Evolutionary conservation across 2,888 invertebrate species (phyloP), one percentile per base, ranked within the genome.

Genomic region (Andrena minutula): DNA sequence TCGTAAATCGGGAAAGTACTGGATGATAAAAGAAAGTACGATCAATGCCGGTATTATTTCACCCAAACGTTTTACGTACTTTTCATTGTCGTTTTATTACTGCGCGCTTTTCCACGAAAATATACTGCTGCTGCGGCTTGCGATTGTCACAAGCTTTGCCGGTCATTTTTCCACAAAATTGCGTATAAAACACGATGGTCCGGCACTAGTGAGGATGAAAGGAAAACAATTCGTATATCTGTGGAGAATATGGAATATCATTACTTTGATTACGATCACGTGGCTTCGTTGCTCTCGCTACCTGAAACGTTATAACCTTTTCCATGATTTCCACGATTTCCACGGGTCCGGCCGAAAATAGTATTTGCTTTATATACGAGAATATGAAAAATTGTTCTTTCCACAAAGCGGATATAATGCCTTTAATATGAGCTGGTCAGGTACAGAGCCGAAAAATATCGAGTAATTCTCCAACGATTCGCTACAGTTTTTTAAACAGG

Each of bases 191-290:
- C 20, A 20, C 7, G 16, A 41, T 41, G 1, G 41, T 1, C 2
- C 12, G 1, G 41, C 4, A 0, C 41, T 12, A 41, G 41, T 41
- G 16, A 4, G 41, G 4, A 41, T 16, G 41, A 41, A 41, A 41
- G 41, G 12, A 5, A 41, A 16, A 41, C 16, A 41, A 41, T 41
- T 2, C 53, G 53, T 7, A n/a, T 53, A 20, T 53, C 53, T 4
- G 8, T 8, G 53, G 20, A 20, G 23, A 53, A 51, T 51, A 8
- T 2, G 8, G 20, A 51, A 23, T 23, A 53, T 23, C 23, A 53
- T 64, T 35, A 61, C 16, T 75, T 10, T 47, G 16, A 63, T 20
- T 35, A 49, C 51, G 58, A 75, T 68, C 20, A 32, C 49, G 30
- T 51, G 41, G 32, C n/a, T 6, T 5, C 6, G 5, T 60, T 10